Percentiles rank a stretch among this genome's conserved stretches.
phyloP scores from a whole-genome alignment of 2,888 invertebrate genomes.

The Rhagonycha fulva region DNA sequence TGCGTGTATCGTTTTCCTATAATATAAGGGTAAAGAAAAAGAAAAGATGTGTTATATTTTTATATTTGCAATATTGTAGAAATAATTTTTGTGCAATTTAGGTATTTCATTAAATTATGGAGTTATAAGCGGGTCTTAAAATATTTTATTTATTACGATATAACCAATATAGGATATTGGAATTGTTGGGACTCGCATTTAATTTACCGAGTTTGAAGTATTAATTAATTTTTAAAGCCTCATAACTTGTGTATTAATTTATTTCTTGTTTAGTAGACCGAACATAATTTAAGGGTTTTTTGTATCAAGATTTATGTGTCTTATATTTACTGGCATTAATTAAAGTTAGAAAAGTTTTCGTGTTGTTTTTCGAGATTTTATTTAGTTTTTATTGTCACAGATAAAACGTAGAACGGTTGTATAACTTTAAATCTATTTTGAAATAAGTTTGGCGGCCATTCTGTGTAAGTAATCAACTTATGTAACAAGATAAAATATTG shows the following conservation, averaged over 20 bases:
- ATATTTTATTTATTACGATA: conserved; percentile 17
- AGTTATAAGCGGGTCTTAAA: conserved; percentile 9
- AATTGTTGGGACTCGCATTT: conserved; percentile 20
- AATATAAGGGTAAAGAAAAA: not conserved
- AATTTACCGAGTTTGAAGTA: conserved; percentile 28
- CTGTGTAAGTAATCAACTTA: conserved; percentile 40
- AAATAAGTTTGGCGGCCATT: conserved; percentile 30
- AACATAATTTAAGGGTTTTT: conserved; percentile 26
- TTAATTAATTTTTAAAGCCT: conserved; percentile 31
- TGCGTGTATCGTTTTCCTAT: too few relatives aligned
- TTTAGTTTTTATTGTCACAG: conserved; percentile 29
- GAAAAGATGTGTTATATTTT: not conserved
- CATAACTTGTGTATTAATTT: conserved; percentile 29
- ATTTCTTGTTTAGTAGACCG: conserved; percentile 28
- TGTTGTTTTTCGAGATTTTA: conserved; percentile 30
- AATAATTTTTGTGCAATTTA: not conserved
- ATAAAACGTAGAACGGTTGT: conserved; percentile 29
- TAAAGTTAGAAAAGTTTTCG: conserved; percentile 29
- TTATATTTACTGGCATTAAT: conserved; percentile 30
- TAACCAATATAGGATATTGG: conserved; percentile 4
- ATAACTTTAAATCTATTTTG: conserved; percentile 31
- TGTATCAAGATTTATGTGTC: conserved; percentile 27
- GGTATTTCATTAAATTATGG: conserved; percentile 1
- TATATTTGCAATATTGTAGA: not conserved
- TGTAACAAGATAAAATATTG: conserved; percentile 42